These are phyloP conservation scores for Pocillopora verrucosa DNA, from an alignment of 64 coral and sea anemone species.

Conservation along the genomic window DNA sequence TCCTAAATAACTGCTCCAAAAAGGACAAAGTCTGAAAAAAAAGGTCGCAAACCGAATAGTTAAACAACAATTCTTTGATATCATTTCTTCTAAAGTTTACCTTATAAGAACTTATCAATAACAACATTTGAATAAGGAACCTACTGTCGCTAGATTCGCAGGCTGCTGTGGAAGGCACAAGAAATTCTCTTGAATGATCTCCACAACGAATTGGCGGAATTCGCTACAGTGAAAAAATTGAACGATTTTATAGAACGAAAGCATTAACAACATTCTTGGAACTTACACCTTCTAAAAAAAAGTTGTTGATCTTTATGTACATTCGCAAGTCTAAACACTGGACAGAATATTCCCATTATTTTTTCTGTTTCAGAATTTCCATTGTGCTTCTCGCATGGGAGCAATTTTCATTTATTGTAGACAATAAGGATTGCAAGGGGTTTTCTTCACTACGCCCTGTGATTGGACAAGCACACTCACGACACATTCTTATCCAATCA, in stretches of 20 bases:
- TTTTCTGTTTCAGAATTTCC: no score
- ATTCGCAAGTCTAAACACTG: no score
- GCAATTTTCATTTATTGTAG: no score
- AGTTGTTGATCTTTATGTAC: no score
- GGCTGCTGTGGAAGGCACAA: slow-evolving; percentile 80
- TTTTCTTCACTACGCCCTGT: no score
- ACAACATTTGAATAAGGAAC: background rate
- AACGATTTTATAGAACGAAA: background rate
- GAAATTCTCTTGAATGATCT: slow-evolving; percentile 76
- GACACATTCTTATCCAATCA: no score
- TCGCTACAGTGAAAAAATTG: slow-evolving; percentile 57
- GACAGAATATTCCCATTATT: no score
- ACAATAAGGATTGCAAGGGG: no score
- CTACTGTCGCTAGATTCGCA: slow-evolving; percentile 74
- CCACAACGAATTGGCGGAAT: slow-evolving; percentile 85
- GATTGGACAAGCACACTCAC: no score
- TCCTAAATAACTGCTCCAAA: slow-evolving; percentile 77
- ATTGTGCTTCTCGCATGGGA: no score
- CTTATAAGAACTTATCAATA: background rate
- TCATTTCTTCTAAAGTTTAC: background rate
- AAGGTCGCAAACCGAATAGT: background rate
- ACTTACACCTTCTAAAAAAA: no score
- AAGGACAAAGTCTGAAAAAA: slow-evolving; percentile 76
- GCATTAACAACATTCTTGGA: no score
- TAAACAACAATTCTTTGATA: background rate